A percentile compares a stretch with the other conserved stretches of the same genome.
Conservation (phyloP, 2,113 vertebrate species). For the Condylura cristata region DNA sequence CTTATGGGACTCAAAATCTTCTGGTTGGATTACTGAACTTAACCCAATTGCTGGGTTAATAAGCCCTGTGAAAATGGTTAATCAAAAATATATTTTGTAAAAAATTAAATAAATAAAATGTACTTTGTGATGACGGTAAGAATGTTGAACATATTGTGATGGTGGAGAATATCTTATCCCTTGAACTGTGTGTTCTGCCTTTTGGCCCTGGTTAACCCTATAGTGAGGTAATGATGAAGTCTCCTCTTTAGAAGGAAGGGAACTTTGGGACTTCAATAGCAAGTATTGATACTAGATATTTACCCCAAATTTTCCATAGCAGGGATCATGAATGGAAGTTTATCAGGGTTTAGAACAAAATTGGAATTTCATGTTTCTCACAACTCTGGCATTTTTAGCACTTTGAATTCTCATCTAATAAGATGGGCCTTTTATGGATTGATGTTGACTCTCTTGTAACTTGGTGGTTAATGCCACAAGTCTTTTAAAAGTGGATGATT, state of each 20-base stretch:
- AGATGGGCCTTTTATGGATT: slow-evolving; percentile 62
- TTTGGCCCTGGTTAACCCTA: background rate
- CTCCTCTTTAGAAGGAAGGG: background rate
- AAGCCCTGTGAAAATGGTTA: background rate
- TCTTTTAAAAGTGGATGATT: slow-evolving; percentile 40
- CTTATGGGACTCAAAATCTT: background rate
- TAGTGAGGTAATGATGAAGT: background rate
- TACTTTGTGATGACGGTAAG: background rate
- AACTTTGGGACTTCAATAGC: background rate
- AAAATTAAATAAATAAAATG: too few species aligned
- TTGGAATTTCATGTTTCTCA: slow-evolving; percentile 34
- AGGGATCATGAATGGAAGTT: background rate
- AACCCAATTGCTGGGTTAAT: background rate
- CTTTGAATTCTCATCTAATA: slow-evolving; percentile 58
- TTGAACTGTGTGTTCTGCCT: background rate
- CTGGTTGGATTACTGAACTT: slow-evolving; percentile 9
- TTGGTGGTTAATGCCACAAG: slow-evolving; percentile 12
- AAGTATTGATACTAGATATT: background rate
- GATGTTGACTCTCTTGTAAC: slow-evolving; percentile 33
- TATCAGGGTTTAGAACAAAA: slow-evolving; percentile 16
- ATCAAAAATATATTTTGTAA: background rate
- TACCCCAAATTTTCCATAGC: background rate
- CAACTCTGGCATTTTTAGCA: slow-evolving; percentile 29
- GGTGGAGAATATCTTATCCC: background rate
- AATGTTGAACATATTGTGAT: background rate